Conservation (phyloP, 2,113 vertebrate genomes). For the Girardinichthys multiradiatus region DNA sequence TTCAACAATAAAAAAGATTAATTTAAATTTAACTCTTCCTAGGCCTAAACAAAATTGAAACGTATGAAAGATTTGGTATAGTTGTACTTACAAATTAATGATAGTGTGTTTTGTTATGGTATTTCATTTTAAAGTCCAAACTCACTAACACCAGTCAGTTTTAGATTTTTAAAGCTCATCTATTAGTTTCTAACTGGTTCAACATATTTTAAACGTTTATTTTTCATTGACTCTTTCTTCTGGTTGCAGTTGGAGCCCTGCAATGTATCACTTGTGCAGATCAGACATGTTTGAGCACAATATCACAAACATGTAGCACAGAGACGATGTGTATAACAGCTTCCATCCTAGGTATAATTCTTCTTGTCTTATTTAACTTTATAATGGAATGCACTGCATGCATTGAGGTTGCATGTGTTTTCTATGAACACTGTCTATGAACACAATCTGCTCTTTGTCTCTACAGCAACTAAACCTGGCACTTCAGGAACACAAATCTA, state of each 20-base stretch:
- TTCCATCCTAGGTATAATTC: background rate
- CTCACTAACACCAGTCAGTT: too few relatives aligned
- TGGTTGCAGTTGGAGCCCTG: background rate
- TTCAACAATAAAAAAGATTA: too few relatives aligned
- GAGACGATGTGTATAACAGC: conserved; percentile 8
- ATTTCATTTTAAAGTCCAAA: too few relatives aligned
- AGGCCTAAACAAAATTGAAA: too few relatives aligned
- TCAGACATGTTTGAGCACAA: rapidly evolving
- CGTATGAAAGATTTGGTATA: too few relatives aligned
- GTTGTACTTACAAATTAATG: too few relatives aligned
- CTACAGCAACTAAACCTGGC: background rate
- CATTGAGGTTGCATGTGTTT: background rate
- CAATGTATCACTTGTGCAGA: background rate
- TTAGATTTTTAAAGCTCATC: too few relatives aligned
- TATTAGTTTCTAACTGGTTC: too few relatives aligned
- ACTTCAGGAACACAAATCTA: rapidly evolving
- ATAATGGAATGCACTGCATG: background rate
- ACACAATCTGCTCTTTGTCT: background rate
- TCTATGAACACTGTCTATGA: background rate
- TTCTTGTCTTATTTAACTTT: background rate
- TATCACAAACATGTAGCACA: rapidly evolving
- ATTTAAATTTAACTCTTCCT: too few relatives aligned
- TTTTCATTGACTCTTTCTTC: too few relatives aligned
- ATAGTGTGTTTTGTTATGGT: too few relatives aligned
- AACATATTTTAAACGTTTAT: too few relatives aligned